Base-by-base conservation (phyloP, 2,888 invertebrate genomes). In the Nomada fabriciana region DNA sequence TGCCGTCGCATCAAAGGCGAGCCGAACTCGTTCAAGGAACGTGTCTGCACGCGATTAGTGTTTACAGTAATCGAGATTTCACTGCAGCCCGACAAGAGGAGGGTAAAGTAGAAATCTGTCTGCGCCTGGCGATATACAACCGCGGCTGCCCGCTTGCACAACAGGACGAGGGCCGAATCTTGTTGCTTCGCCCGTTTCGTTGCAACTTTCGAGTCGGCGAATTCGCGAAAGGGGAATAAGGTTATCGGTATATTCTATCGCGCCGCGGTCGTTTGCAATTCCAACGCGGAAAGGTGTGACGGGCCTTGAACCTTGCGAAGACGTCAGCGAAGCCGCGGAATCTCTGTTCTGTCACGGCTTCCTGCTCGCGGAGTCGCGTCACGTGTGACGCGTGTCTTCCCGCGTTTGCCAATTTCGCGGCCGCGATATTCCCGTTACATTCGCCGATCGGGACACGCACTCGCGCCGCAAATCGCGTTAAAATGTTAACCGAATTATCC, bases 401-500 rank as follows among this genome's bases (percentile, higher is more conserved):
- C 50, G 52, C 43, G 52, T 2, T 15, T 13, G 61, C 43, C 18
- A 9, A 18, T 29, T 7, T 0, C 50, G 10, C 73, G 57, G 71
- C 74, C 71, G 63, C 80, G 68, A 75, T 82, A 47, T 57, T 50
- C 52, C 36, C 61, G 78, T 83, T 70, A 74, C 69, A 83, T 84
- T 84, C 80, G 76, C 53, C 69, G 79, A 79, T 83, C 80, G 42
- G 52, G 20, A 36, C 74, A 72, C 59, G 69, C 72, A 73, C 47
- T 59, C 68, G 75, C 25, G 42, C 18, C 57, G 36, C 57, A 79
- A 85, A 84, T 85, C 76, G 70, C 64, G 73, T 85, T 85, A 83
- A 57, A 84, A 84, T 73, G 70, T 78, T 83, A 84, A 85, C 75
- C 77, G 73, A 69, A 84, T 84, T 85, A 23, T 36, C 77, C 43